phyloP scores from a whole-genome alignment of 2,113 vertebrate species.

The Tupaia tana region DNA sequence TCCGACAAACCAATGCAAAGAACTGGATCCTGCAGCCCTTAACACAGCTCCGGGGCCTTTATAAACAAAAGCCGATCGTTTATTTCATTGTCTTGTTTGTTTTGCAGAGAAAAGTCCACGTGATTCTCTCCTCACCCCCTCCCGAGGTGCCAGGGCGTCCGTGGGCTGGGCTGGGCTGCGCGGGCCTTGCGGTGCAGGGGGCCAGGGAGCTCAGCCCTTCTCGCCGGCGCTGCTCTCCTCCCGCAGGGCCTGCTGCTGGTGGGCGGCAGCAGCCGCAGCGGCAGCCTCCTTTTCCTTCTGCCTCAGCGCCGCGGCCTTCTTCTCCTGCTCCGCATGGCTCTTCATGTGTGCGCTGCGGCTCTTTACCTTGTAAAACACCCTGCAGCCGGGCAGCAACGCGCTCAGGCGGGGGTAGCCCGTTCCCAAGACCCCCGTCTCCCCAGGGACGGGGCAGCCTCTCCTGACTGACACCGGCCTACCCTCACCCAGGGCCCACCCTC shows the following conservation, averaged over 20 bases:
- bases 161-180: not conserved
- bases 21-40: constrained; percentile 83
- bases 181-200: constrained; percentile 33
- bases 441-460: not conserved
- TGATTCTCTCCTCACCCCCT: constrained; percentile 52
- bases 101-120: constrained; percentile 70
- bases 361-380: constrained; percentile 98
- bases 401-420: not conserved
- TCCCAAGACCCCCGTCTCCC: too few relatives aligned
- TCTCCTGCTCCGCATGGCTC: constrained; percentile 98
- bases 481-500: not conserved
- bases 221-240: constrained; percentile 80
- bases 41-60: constrained; percentile 78
- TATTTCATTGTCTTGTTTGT: constrained; percentile 66
- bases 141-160: not conserved
- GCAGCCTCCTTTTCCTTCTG: constrained; percentile 91
- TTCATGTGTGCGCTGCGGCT: constrained; percentile 99
- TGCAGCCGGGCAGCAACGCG: constrained; percentile 59
- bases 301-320: constrained; percentile 94
- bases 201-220: constrained; percentile 60
- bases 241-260: constrained; percentile 77
- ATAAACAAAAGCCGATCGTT: constrained; percentile 83
- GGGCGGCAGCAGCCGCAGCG: constrained; percentile 80
- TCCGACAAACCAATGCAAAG: constrained; percentile 71
- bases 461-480: not conserved